Evolutionary conservation across 2,797 vertebrate genomes (phyloP).

Genomic region (Hapalemur alaotrensis): DNA sequence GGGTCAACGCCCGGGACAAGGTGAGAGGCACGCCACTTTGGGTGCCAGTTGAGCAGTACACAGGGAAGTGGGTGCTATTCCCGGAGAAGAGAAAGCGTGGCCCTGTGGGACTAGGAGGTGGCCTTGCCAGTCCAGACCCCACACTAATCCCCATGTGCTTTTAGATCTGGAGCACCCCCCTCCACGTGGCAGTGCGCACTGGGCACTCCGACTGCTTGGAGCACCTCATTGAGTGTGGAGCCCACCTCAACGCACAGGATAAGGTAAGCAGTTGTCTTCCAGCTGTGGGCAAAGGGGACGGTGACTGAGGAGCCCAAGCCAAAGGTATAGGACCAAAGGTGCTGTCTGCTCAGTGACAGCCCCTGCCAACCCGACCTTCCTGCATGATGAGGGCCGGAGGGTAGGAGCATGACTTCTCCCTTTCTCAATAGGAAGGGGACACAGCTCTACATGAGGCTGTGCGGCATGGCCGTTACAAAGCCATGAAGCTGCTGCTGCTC

Average conservation of each 20-base stretch:
- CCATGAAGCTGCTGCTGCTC: slow-evolving; percentile 90
- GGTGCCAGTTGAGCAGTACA: not conserved
- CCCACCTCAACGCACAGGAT: slow-evolving; percentile 89
- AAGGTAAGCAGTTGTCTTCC: slow-evolving; percentile 78
- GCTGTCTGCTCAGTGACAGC: too few species aligned
- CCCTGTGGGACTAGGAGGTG: not conserved
- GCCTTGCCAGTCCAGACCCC: not conserved
- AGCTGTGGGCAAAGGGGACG: accelerated
- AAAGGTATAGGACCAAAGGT: too few species aligned
- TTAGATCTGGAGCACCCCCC: slow-evolving; percentile 90
- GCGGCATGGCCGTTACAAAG: slow-evolving; percentile 89
- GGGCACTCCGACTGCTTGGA: slow-evolving; percentile 90
- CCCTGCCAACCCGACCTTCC: not conserved
- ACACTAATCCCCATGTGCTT: accelerated
- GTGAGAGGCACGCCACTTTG: slow-evolving; percentile 64
- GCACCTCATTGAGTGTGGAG: slow-evolving; percentile 91
- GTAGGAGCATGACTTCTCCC: not conserved
- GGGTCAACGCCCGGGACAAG: slow-evolving; percentile 89
- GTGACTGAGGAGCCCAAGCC: not conserved
- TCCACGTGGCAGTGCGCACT: slow-evolving; percentile 90
- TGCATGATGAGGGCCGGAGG: too few species aligned
- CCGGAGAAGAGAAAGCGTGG: not conserved
- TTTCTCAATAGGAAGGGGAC: slow-evolving; percentile 88
- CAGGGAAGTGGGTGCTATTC: accelerated
- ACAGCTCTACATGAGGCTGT: slow-evolving; percentile 91